Evolutionary conservation across 2,113 vertebrate species (phyloP).

Genomic region (Rynchops niger): DNA sequence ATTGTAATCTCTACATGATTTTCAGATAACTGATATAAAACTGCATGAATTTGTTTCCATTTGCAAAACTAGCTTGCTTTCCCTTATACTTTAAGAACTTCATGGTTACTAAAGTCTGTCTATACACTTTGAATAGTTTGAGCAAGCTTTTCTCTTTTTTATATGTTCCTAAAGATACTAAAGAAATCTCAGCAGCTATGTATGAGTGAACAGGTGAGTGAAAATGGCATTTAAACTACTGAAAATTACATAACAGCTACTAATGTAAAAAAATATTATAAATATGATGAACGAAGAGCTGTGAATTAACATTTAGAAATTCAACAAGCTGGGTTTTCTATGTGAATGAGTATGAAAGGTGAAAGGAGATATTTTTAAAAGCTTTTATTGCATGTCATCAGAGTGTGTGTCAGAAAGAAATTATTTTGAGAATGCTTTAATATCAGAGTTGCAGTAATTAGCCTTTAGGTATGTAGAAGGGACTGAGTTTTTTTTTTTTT

Average conservation of each 20-base stretch:
- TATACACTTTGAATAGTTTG: neutral
- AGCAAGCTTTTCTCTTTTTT: neutral
- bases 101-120: neutral
- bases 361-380: constrained; percentile 29
- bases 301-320: constrained; percentile 53
- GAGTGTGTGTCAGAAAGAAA: constrained; percentile 7
- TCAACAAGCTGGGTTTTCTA: neutral
- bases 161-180: neutral
- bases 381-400: neutral
- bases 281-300: neutral
- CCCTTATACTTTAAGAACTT: neutral
- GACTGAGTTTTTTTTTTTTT: rapidly evolving
- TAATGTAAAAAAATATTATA: neutral
- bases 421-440: constrained; percentile 11
- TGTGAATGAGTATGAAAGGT: constrained; percentile 25
- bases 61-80: neutral
- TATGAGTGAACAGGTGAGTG: neutral
- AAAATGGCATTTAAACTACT: constrained; percentile 25
- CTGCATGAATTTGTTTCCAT: neutral
- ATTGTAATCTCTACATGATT: neutral
- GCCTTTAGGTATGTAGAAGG: neutral
- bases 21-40: neutral
- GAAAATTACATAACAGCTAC: neutral
- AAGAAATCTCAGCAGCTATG: neutral
- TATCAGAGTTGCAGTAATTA: constrained; percentile 18